These are phyloP conservation scores for Panulirus ornatus DNA, from an alignment of 1,140 invertebrate species.

Conservation along the genomic window DNA sequence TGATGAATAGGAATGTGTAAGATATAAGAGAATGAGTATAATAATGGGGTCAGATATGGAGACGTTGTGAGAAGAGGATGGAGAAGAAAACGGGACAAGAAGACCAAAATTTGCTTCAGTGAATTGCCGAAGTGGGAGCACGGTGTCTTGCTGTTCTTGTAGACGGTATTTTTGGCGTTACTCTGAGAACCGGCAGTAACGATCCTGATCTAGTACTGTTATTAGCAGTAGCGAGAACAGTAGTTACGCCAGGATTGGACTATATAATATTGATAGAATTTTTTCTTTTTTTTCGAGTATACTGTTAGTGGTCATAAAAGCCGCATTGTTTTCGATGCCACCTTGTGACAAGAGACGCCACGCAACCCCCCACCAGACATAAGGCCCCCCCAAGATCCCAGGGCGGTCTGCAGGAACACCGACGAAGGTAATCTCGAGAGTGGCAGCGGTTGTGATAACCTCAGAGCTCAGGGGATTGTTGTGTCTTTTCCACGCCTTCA, in stretches of 20 bases:
- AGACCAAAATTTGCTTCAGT: no score
- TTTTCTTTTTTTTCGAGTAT: background rate
- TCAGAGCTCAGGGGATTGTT: constrained; percentile 9
- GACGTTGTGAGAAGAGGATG: background rate
- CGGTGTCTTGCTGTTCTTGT: no score
- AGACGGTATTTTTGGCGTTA: no score
- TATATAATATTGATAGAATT: constrained; percentile 16
- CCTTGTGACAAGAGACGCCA: background rate
- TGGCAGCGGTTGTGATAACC: constrained; percentile 18
- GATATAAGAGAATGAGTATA: background rate
- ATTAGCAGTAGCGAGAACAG: no score
- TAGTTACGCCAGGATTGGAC: background rate
- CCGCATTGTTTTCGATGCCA: background rate
- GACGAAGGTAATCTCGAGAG: constrained; percentile 18
- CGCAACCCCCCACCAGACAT: no score
- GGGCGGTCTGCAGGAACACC: background rate
- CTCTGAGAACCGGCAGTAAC: no score
- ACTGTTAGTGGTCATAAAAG: no score
- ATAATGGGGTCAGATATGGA: background rate
- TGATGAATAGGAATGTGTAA: no score
- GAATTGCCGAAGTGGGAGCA: no score
- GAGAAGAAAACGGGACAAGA: background rate
- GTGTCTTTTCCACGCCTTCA: constrained; percentile 14
- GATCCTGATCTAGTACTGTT: no score
- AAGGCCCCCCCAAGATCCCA: background rate